Conservation (phyloP, 2,797 vertebrate genomes). For the Argya squamiceps region DNA sequence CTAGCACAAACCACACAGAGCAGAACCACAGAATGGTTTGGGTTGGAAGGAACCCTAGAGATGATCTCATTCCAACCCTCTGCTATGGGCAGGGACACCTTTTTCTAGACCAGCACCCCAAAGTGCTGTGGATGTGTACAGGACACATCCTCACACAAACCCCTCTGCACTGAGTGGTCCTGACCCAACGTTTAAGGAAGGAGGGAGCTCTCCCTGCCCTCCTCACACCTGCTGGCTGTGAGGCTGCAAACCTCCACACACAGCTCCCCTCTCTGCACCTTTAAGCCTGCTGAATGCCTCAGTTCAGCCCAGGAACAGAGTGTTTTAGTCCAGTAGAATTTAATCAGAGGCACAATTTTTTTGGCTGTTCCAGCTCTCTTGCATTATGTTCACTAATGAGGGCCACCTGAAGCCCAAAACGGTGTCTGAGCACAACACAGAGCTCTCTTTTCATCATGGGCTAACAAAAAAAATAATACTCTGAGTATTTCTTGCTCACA, state of each 20-base stretch:
- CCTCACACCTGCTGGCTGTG: neutral
- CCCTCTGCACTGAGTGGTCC: rapidly evolving
- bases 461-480: neutral
- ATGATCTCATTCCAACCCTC: neutral
- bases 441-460: neutral
- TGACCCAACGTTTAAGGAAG: neutral
- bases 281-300: neutral
- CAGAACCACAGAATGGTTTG: neutral
- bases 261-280: neutral
- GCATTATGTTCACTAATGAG: conserved; percentile 28
- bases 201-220: neutral
- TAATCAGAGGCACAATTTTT: neutral
- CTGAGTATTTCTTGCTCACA: neutral
- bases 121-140: neutral
- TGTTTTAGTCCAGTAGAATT: neutral
- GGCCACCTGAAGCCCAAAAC: conserved; percentile 3
- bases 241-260: neutral
- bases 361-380: neutral
- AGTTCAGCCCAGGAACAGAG: neutral
- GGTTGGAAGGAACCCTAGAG: neutral
- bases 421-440: neutral
- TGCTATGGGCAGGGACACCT: neutral
- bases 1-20: neutral
- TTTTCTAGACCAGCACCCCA: neutral
- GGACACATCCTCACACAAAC: neutral